Percentiles rank a stretch among this genome's conserved stretches.
Evolutionary conservation across 2,888 invertebrate genomes (phyloP).

Genomic region (Theretra japonica): DNA sequence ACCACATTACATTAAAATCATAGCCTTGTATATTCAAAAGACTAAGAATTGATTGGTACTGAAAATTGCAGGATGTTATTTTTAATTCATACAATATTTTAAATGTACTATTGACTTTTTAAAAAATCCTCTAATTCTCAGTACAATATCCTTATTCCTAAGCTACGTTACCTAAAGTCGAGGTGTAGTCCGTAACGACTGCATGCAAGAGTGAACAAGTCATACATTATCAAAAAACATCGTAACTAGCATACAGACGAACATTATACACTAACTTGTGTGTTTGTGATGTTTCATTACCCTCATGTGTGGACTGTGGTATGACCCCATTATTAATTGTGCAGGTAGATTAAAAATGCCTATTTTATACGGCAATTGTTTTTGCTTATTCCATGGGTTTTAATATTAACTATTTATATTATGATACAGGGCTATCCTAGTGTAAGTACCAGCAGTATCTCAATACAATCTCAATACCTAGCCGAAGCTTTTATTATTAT

Average conservation of each 20-base stretch:
- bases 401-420: no score
- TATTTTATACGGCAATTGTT: no score
- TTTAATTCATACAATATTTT: neutral
- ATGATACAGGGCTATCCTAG: no score
- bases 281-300: neutral
- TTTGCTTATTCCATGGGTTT: no score
- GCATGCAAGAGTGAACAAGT: conserved; percentile 42
- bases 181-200: conserved; percentile 53
- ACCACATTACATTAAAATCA: neutral
- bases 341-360: neutral
- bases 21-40: neutral
- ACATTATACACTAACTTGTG: conserved; percentile 31
- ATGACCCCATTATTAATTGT: neutral
- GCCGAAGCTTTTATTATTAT: no score
- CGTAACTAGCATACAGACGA: conserved; percentile 9
- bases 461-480: no score
- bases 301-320: neutral
- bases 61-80: neutral
- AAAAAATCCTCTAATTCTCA: neutral
- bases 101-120: no score
- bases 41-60: neutral
- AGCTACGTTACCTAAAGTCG: conserved; percentile 45
- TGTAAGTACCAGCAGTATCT: no score
- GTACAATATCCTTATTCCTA: neutral
- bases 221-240: conserved; percentile 6